Conservation (phyloP, 1,140 invertebrate species). For the Magallana angulata region DNA sequence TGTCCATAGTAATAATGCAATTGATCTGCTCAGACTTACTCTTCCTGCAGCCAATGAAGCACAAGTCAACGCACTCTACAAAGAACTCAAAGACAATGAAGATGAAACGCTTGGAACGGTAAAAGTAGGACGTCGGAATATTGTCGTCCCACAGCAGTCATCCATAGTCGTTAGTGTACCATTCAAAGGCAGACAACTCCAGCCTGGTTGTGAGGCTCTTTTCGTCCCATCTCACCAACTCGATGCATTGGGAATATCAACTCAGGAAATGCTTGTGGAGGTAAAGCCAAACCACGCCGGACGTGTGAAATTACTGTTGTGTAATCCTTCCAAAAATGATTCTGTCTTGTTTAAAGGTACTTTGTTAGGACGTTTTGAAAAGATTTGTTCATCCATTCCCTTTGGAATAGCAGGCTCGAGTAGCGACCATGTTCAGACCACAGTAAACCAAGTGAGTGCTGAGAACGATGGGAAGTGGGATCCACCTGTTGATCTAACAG, state of each 20-base stretch:
- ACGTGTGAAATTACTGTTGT: neutral
- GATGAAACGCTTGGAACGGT: neutral
- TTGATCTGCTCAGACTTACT: too few species aligned
- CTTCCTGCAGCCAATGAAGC: neutral
- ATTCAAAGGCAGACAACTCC: neutral
- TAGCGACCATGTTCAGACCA: neutral
- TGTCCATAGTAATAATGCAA: neutral
- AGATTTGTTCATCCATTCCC: neutral
- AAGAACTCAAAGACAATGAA: neutral
- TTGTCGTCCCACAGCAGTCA: too few species aligned
- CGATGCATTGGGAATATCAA: neutral
- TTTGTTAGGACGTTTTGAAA: slow-evolving; percentile 7
- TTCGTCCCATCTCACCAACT: neutral
- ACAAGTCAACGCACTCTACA: neutral
- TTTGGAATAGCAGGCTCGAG: neutral
- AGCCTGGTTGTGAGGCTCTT: neutral
- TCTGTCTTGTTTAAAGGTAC: neutral
- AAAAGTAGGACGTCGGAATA: too few species aligned
- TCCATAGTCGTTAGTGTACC: neutral
- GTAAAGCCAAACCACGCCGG: neutral
- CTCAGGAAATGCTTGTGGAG: neutral
- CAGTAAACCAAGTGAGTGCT: too few species aligned
- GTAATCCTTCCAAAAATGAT: slow-evolving; percentile 30
- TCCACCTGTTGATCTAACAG: slow-evolving; percentile 17
- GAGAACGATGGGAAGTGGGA: slow-evolving; percentile 1